Conservation (phyloP, 2,113 vertebrate genomes). For the Sebastes schlegelii region DNA sequence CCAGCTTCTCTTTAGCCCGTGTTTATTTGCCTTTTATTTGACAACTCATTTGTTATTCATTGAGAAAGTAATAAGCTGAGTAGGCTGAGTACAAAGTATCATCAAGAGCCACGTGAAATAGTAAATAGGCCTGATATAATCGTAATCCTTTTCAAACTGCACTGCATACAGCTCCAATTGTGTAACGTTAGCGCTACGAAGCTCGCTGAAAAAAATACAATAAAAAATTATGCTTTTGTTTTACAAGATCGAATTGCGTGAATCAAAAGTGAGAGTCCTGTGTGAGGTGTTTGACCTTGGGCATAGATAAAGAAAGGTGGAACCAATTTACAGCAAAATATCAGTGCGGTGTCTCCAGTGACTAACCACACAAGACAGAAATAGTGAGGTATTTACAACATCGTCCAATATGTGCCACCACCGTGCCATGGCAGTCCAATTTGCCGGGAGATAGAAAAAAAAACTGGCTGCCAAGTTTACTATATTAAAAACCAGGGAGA, state of each 20-base stretch:
- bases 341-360: slow-evolving; percentile 83
- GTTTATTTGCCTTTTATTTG: slow-evolving; percentile 77
- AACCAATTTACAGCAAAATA: not conserved
- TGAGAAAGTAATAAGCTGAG: slow-evolving; percentile 75
- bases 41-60: slow-evolving; percentile 78
- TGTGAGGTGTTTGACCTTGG: slow-evolving; percentile 45
- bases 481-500: slow-evolving; percentile 90
- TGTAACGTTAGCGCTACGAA: slow-evolving; percentile 38
- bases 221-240: slow-evolving; percentile 13
- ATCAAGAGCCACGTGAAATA: slow-evolving; percentile 76
- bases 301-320: slow-evolving; percentile 11
- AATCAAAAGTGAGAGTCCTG: slow-evolving; percentile 20
- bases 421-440: slow-evolving; percentile 92
- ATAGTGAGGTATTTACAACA: slow-evolving; percentile 91
- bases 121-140: slow-evolving; percentile 76
- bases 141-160: slow-evolving; percentile 77
- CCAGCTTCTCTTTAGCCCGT: slow-evolving; percentile 53
- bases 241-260: slow-evolving; percentile 24
- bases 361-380: slow-evolving; percentile 93
- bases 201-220: slow-evolving; percentile 5
- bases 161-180: slow-evolving; percentile 59
- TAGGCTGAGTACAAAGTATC: slow-evolving; percentile 70
- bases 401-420: slow-evolving; percentile 82
- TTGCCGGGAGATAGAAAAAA: slow-evolving; percentile 91
- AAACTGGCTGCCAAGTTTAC: slow-evolving; percentile 91